These are phyloP conservation scores for Sycobia sp. DNA, from an alignment of 1,140 invertebrate genomes.

Conservation along the genomic window DNA sequence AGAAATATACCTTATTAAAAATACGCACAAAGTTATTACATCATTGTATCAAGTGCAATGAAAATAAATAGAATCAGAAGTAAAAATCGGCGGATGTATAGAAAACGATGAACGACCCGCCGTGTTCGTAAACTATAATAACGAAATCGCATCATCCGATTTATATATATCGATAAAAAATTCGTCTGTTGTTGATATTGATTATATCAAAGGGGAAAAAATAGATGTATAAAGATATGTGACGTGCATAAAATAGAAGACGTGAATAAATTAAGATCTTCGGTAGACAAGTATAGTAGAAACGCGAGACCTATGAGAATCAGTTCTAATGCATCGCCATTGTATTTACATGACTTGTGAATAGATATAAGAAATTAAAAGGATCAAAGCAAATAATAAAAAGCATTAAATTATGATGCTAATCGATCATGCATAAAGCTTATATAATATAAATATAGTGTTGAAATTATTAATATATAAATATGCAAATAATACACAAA, in stretches of 20 bases:
- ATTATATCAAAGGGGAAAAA: constrained; percentile 1
- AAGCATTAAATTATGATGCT: constrained; percentile 9
- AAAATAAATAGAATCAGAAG: too few relatives aligned
- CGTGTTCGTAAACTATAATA: too few relatives aligned
- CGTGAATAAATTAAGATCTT: too few relatives aligned
- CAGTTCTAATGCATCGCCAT: constrained; percentile 16
- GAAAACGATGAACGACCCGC: too few relatives aligned
- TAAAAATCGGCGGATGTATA: too few relatives aligned
- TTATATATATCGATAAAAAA: constrained; percentile 5
- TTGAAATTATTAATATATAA: constrained; percentile 25
- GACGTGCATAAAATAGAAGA: too few relatives aligned
- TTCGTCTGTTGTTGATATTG: constrained; percentile 7
- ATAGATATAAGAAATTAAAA: constrained; percentile 13
- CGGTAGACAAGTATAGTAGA: too few relatives aligned
- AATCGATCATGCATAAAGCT: constrained; percentile 20
- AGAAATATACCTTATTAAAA: too few relatives aligned
- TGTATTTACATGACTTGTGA: constrained; percentile 17
- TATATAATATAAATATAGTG: constrained; percentile 26
- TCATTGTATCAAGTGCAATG: too few relatives aligned
- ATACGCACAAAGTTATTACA: too few relatives aligned
- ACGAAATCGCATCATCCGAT: neutral
- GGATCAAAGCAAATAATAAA: constrained; percentile 1
- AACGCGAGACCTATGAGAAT: constrained; percentile 1
- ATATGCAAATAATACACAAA: constrained; percentile 10
- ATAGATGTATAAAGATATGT: constrained; percentile 10